Conservation (phyloP, 2,113 vertebrate genomes). For the Puma concolor region DNA sequence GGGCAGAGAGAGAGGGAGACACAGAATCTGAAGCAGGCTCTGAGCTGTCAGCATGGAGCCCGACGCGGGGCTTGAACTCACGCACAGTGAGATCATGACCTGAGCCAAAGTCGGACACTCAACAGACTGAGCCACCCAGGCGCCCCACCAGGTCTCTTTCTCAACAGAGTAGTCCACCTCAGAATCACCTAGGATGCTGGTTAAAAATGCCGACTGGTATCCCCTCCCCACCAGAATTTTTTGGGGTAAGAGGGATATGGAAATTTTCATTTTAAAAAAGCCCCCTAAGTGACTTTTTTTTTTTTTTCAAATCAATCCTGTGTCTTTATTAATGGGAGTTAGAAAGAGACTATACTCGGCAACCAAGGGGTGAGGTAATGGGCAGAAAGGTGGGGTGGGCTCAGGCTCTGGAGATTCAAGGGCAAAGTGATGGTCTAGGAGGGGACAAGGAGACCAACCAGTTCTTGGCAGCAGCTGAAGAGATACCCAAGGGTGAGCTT, state of each 20-base stretch:
- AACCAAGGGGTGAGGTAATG: slow-evolving; percentile 56
- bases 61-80: too few species aligned
- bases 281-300: background rate
- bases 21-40: too few species aligned
- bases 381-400: slow-evolving; percentile 34
- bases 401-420: slow-evolving; percentile 55
- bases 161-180: slow-evolving; percentile 2
- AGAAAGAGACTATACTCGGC: slow-evolving; percentile 61
- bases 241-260: background rate
- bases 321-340: slow-evolving; percentile 76
- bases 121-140: too few species aligned
- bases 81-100: too few species aligned
- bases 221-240: background rate
- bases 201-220: slow-evolving; percentile 20
- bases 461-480: slow-evolving; percentile 58
- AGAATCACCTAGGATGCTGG: background rate
- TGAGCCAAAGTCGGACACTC: too few species aligned
- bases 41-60: too few species aligned
- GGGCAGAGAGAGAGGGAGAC: too few species aligned
- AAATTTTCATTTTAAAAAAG: slow-evolving; percentile 50
- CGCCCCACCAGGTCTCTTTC: background rate
- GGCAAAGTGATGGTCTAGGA: slow-evolving; percentile 43
- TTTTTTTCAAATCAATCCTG: too few species aligned
- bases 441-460: slow-evolving; percentile 6
- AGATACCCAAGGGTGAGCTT: slow-evolving; percentile 31